Evolutionary conservation across 2,113 vertebrate species (phyloP).

Genomic region (Dunckerocampus dactyliophorus): DNA sequence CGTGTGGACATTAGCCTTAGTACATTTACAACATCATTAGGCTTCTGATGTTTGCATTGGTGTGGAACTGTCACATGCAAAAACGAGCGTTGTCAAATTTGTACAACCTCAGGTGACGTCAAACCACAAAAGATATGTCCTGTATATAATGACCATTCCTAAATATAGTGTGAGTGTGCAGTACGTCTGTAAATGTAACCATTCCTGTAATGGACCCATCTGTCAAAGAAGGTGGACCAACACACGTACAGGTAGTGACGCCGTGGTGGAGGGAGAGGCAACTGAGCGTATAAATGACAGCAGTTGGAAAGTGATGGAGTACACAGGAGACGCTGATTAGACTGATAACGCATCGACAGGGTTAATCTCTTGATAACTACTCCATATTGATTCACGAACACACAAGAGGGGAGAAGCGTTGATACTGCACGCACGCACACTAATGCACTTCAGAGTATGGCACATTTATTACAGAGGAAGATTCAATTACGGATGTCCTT

Average conservation of each 20-base stretch:
- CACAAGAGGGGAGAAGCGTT: slow-evolving; percentile 21
- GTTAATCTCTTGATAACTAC: slow-evolving; percentile 65
- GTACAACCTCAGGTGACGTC: no score
- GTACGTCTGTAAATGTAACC: slow-evolving; percentile 12
- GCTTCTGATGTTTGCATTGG: no score
- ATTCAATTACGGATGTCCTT: slow-evolving; percentile 40
- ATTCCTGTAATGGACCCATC: slow-evolving; percentile 53
- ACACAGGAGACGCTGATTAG: slow-evolving; percentile 32
- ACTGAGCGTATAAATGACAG: slow-evolving; percentile 17
- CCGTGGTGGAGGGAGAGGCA: slow-evolving; percentile 8
- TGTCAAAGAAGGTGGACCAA: slow-evolving; percentile 45
- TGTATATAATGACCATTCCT: no score
- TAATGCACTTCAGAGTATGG: slow-evolving; percentile 4
- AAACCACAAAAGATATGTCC: no score
- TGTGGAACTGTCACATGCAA: no score
- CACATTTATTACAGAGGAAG: slow-evolving; percentile 19
- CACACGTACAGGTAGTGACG: slow-evolving; percentile 1
- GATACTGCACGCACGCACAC: slow-evolving; percentile 11
- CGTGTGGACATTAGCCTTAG: no score
- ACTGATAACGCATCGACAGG: slow-evolving; percentile 51
- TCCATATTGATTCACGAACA: slow-evolving; percentile 55
- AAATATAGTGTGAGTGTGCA: background rate
- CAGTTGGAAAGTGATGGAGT: slow-evolving; percentile 19
- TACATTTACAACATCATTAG: no score
- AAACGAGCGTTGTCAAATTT: no score